Base-by-base conservation (phyloP, 2,888 invertebrate species). In the Crossocerus cetratus region DNA sequence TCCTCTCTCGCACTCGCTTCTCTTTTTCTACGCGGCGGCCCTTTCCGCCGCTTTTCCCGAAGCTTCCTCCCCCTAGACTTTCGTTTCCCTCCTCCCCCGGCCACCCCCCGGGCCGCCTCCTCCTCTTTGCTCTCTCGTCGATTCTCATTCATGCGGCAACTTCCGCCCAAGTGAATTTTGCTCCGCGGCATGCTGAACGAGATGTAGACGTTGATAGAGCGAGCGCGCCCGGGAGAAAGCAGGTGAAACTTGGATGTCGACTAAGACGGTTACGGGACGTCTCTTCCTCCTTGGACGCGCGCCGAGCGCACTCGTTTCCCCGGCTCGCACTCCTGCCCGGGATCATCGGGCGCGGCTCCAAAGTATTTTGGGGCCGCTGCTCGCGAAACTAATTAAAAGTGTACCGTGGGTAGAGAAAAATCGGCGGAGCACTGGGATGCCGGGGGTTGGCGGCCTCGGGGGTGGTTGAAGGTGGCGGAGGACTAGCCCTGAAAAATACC, bases 141-240 rank as follows among this genome's bases (percentile, higher is more conserved):
- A 86, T 84, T 77, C 75, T 76, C 84, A 78, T 83, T 85, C 85
- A 83, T 82, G 79, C 85, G 81, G 74, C 77, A 86, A 84, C 82
- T 86, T 84, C 77, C 84, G 78, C 74, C 76, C 81, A 84, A 86
- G 83, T 86, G 83, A 84, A 84, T 84, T 84, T 82, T 72, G 75
- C 77, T 79, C 67, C 73, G 78, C 71, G 62, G 76, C 71, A 75
- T 72, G 78, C 78, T 66, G 66, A 72, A 78, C 79, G 76, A 66
- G 76, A 78, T 78, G 69, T 63, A 68, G 75, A 81, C 66, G 74
- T 55, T 69, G 76, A 76, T 71, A 69, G 69, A 78, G 55, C 60
- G 63, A 61, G 42, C 57, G 16, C n/a, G n/a, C 11, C 21, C 14
- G 43, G 14, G 44, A 57, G 21, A 56, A 44, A 53, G 65, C 49